A percentile compares a stretch with the other conserved stretches of the same genome.
phyloP scores from a whole-genome alignment of 2,113 vertebrate species.

The Agelaius phoeniceus region DNA sequence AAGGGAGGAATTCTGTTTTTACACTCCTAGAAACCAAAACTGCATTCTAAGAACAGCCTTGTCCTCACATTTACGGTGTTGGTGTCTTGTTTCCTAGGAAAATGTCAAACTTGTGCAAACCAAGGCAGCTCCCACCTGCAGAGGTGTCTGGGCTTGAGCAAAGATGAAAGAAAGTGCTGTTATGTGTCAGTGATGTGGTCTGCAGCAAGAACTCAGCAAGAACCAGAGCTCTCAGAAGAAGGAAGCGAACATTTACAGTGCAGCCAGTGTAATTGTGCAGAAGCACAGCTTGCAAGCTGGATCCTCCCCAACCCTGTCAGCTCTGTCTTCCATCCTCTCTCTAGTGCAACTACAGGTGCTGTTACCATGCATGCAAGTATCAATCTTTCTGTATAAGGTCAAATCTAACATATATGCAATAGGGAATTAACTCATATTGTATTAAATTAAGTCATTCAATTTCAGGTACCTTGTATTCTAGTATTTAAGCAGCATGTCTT shows the following conservation, averaged over 20 bases:
- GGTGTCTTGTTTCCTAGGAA: background rate
- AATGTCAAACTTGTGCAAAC: background rate
- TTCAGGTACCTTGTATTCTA: background rate
- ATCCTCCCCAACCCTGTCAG: background rate
- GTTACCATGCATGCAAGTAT: background rate
- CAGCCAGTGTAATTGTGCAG: background rate
- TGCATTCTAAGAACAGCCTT: background rate
- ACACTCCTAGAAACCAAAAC: background rate
- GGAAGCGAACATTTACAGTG: background rate
- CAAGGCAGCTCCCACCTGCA: background rate
- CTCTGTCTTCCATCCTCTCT: background rate
- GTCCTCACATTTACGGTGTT: background rate
- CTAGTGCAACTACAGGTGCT: background rate
- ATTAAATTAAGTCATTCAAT: background rate
- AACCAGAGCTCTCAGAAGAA: background rate
- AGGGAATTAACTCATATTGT: background rate
- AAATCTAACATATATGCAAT: background rate
- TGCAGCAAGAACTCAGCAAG: background rate
- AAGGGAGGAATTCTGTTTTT: background rate
- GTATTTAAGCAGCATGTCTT: background rate
- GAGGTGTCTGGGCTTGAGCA: background rate
- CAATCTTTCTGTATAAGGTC: background rate
- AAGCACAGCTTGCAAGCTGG: background rate
- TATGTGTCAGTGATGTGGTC: background rate
- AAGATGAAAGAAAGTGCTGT: background rate